These are phyloP conservation scores for Clavelina lepadiformis DNA, from an alignment of 23 tunicate genomes.

Conservation along the genomic window DNA sequence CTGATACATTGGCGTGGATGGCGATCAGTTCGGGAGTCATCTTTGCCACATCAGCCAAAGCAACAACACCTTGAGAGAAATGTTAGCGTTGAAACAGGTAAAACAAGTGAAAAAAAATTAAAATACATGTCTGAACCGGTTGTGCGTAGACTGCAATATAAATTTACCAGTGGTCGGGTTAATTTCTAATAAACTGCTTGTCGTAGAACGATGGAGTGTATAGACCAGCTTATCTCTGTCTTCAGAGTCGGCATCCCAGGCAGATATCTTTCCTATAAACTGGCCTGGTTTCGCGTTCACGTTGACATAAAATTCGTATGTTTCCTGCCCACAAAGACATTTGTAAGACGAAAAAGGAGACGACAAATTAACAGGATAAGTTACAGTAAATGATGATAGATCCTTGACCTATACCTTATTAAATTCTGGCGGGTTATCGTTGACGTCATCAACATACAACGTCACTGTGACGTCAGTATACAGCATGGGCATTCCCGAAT, in stretches of 20 bases:
- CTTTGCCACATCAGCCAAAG: not conserved
- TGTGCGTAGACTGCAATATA: too few relatives aligned
- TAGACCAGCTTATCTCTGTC: constrained; percentile 6
- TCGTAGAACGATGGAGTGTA: not conserved
- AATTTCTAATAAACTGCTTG: constrained; percentile 4
- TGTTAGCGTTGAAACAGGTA: not conserved
- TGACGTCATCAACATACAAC: constrained; percentile 41
- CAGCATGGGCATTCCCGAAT: constrained; percentile 30
- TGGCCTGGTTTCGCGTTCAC: not conserved
- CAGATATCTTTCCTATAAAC: constrained; percentile 28
- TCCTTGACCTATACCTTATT: constrained; percentile 22
- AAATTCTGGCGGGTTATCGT: constrained; percentile 46
- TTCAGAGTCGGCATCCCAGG: constrained; percentile 31
- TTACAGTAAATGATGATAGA: not conserved
- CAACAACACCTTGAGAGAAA: constrained; percentile 12
- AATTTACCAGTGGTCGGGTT: constrained; percentile 29
- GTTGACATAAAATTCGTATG: constrained; percentile 25
- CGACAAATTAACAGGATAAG: not conserved
- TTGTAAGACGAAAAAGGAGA: not conserved
- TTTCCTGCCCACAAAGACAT: not conserved
- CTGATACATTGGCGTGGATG: constrained; percentile 16
- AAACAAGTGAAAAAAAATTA: not conserved
- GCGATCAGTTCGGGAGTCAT: not conserved
- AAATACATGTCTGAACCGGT: too few relatives aligned
- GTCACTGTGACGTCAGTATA: constrained; percentile 45